phyloP scores from a whole-genome alignment of 2,113 vertebrate genomes.

The Alligator mississippiensis region DNA sequence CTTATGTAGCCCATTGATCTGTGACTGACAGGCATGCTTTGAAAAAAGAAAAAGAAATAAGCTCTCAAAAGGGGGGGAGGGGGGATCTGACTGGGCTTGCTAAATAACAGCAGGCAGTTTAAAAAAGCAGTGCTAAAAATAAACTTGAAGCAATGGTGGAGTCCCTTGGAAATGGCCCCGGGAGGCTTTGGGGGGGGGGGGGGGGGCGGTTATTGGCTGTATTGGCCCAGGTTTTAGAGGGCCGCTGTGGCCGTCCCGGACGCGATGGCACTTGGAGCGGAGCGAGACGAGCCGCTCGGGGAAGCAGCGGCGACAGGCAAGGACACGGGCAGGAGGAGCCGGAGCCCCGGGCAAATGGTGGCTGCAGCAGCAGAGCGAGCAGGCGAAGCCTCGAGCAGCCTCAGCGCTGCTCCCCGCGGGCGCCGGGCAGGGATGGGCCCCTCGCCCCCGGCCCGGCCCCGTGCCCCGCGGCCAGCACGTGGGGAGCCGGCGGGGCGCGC shows the following conservation, averaged over 20 bases:
- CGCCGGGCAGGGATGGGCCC: background rate
- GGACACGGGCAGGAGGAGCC: too few species aligned
- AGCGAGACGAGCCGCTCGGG: too few species aligned
- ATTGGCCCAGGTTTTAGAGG: background rate
- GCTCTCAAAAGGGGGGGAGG: background rate
- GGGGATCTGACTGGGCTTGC: background rate
- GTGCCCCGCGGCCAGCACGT: background rate
- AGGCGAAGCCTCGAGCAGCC: background rate
- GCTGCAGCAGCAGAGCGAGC: background rate
- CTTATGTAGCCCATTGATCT: background rate
- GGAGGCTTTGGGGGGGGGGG: too few species aligned
- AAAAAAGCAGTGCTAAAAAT: slow-evolving; percentile 61
- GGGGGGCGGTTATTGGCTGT: background rate
- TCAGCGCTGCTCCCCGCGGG: background rate
- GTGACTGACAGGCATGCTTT: background rate
- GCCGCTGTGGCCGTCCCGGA: too few species aligned
- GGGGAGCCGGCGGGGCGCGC: background rate
- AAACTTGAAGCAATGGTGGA: background rate
- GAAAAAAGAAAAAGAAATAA: accelerated
- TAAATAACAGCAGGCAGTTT: background rate
- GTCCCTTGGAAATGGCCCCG: background rate
- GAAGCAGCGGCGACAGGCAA: too few species aligned
- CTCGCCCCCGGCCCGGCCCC: background rate
- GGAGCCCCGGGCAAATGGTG: background rate
- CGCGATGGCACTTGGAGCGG: too few species aligned